Evolutionary conservation across 2,797 vertebrate genomes (phyloP).

Genomic region (Mastacembelus armatus): DNA sequence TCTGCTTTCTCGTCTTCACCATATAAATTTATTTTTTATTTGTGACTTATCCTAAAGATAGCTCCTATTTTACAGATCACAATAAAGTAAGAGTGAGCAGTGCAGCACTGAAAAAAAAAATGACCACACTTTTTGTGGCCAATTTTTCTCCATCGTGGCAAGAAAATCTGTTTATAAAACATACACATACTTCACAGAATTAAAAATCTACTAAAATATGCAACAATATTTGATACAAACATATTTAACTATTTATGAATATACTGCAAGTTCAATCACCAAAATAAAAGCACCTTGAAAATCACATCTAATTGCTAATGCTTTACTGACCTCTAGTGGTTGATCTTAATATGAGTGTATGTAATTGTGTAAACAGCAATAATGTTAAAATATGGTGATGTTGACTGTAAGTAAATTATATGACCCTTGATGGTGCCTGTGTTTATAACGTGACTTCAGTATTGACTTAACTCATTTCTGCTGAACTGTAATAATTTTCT

Average conservation of each 20-base stretch:
- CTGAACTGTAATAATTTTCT: not conserved
- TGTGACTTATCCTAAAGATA: slow-evolving; percentile 13
- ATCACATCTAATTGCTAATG: slow-evolving; percentile 36
- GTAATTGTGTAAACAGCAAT: slow-evolving; percentile 42
- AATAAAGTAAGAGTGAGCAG: not conserved
- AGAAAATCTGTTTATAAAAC: slow-evolving; percentile 7
- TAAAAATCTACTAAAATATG: not conserved
- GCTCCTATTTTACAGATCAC: slow-evolving; percentile 26
- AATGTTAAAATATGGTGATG: slow-evolving; percentile 14
- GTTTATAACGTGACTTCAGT: slow-evolving; percentile 43
- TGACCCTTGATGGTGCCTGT: slow-evolving; percentile 31
- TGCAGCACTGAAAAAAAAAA: slow-evolving; percentile 7
- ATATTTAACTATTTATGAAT: slow-evolving; percentile 15
- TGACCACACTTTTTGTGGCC: not conserved
- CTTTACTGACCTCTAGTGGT: slow-evolving; percentile 81
- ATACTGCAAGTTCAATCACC: slow-evolving; percentile 30
- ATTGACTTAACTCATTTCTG: slow-evolving; percentile 20
- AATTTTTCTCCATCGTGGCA: not conserved
- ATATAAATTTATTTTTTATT: not conserved
- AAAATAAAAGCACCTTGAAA: not conserved
- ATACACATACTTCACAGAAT: not conserved
- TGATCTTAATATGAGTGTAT: not conserved
- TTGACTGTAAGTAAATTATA: slow-evolving; percentile 46
- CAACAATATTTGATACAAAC: no score
- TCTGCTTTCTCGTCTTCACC: slow-evolving; percentile 6